Percentiles rank a stretch among this genome's conserved stretches.
Evolutionary conservation across 23 tunicate genomes (phyloP).

Genomic region (Ciona savignyi): DNA sequence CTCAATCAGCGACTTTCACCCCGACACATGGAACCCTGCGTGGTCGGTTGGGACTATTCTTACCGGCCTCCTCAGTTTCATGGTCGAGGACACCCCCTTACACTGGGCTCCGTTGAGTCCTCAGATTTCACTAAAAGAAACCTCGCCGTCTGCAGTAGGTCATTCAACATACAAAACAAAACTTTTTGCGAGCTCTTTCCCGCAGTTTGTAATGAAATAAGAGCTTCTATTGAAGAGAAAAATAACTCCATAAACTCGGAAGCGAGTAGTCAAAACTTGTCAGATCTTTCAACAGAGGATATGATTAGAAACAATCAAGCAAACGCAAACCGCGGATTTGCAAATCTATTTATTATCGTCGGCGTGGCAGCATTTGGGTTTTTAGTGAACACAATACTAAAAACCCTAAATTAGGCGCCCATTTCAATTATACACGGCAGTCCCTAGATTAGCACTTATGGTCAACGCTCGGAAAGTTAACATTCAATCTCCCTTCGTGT

Average conservation of each 20-base stretch:
- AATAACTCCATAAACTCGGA: neutral
- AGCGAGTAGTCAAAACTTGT: neutral
- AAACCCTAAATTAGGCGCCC: neutral
- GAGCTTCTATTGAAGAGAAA: neutral
- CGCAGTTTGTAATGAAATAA: constrained; percentile 53
- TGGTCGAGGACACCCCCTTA: constrained; percentile 96
- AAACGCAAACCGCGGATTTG: constrained; percentile 38
- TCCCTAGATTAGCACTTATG: too few species aligned
- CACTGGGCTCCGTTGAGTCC: constrained; percentile 87
- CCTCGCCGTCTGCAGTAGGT: constrained; percentile 50
- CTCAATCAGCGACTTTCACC: constrained; percentile 94
- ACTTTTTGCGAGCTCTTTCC: constrained; percentile 93
- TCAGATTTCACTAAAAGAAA: constrained; percentile 36
- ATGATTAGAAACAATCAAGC: constrained; percentile 13
- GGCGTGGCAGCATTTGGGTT: constrained; percentile 82
- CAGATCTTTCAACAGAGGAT: neutral
- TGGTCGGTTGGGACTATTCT: constrained; percentile 96
- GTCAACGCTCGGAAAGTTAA: too few species aligned
- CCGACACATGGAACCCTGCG: constrained; percentile 98
- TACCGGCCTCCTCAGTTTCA: constrained; percentile 89
- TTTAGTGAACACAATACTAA: constrained; percentile 45
- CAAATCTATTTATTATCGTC: constrained; percentile 38
- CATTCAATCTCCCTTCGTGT: too few species aligned
- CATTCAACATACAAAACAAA: constrained; percentile 66
- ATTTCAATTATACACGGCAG: too few species aligned